Conservation (phyloP, 35 echinoderm and acorn worm species). For the Apostichopus californicus region DNA sequence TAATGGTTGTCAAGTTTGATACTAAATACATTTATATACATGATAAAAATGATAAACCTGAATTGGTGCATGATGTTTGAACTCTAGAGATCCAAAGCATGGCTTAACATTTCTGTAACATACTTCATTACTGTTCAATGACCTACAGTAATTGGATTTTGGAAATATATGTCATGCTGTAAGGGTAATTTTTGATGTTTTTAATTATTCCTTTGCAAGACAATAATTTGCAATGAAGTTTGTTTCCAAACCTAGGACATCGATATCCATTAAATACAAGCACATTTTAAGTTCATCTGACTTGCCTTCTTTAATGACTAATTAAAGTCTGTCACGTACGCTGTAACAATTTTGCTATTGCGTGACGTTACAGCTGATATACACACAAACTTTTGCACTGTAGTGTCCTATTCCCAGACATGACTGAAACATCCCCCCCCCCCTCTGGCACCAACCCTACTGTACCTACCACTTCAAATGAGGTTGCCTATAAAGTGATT, state of each 20-base stretch:
- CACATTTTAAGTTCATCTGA: background rate
- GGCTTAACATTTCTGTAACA: background rate
- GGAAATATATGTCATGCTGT: background rate
- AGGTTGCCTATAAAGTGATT: too few species aligned
- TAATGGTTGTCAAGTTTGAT: background rate
- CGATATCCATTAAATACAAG: background rate
- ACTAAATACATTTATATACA: background rate
- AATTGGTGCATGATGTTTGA: background rate
- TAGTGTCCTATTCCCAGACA: background rate
- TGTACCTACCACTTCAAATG: too few species aligned
- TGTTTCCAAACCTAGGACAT: background rate
- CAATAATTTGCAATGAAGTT: background rate
- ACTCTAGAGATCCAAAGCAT: background rate
- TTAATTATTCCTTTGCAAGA: background rate
- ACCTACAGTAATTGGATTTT: background rate
- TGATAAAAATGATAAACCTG: background rate
- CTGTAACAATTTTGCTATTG: background rate
- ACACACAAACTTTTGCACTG: background rate
- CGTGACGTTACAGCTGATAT: slow-evolving; percentile 2
- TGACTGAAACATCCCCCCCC: too few species aligned
- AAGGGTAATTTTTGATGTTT: background rate
- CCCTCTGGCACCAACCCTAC: too few species aligned
- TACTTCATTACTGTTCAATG: background rate
- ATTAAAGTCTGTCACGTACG: background rate
- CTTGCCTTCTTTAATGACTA: background rate